Evolutionary conservation across 2,888 invertebrate genomes (phyloP).

Genomic region (Drosophila mimica): DNA sequence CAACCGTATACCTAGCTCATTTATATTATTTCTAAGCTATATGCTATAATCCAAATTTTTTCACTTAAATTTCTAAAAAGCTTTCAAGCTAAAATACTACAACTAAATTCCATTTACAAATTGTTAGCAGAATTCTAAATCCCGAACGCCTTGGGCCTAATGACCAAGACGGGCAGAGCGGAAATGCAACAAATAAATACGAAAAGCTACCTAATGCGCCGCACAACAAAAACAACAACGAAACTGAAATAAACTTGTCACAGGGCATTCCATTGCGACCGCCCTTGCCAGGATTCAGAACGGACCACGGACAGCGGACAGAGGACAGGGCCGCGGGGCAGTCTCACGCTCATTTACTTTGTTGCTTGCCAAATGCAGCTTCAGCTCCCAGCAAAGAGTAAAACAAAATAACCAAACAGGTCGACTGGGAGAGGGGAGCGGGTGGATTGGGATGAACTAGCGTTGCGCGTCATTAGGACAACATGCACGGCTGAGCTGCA

Average conservation of each 20-base stretch:
- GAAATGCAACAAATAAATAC: conserved; percentile 75
- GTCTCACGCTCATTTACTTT: conserved; percentile 68
- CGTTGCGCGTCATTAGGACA: conserved; percentile 75
- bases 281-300: conserved; percentile 1
- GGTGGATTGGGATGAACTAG: conserved; percentile 30
- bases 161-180: conserved; percentile 63
- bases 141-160: conserved; percentile 55
- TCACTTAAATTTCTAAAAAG: background rate
- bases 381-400: conserved; percentile 24
- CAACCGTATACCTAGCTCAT: background rate
- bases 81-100: background rate
- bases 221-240: conserved; percentile 22
- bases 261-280: conserved; percentile 28
- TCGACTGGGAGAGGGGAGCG: background rate
- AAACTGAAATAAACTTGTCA: conserved; percentile 75
- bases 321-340: conserved; percentile 18
- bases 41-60: background rate
- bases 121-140: conserved; percentile 50
- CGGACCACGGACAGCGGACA: conserved; percentile 18
- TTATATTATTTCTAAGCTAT: background rate
- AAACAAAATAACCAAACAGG: conserved; percentile 49
- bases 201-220: conserved; percentile 62
- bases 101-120: conserved; percentile 43
- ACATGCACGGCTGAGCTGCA: conserved; percentile 67
- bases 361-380: conserved; percentile 54